Percentiles rank a stretch among this genome's conserved stretches.
phyloP scores from a whole-genome alignment of 2,888 invertebrate genomes.

The Lasiommata megera region DNA sequence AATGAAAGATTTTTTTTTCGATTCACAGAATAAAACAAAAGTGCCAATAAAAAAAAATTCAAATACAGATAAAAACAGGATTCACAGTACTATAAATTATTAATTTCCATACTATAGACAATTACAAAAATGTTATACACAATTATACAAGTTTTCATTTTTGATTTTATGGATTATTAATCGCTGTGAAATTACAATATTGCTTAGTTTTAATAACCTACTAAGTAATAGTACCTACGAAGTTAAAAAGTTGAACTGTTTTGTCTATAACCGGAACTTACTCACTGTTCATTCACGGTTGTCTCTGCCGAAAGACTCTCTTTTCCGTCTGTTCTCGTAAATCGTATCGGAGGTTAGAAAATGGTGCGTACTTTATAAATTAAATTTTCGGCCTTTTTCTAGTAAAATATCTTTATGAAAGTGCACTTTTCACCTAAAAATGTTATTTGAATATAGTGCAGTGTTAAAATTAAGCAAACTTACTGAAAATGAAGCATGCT shows the following conservation, averaged over 20 bases:
- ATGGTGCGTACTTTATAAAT: constrained; percentile 71
- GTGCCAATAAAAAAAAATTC: constrained; percentile 5
- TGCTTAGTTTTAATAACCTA: no score
- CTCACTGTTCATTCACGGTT: constrained; percentile 44
- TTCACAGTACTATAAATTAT: no score
- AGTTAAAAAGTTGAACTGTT: neutral
- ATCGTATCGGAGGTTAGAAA: constrained; percentile 76
- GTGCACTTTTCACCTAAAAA: neutral
- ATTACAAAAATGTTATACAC: no score
- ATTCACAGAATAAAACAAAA: constrained; percentile 30
- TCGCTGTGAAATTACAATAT: no score
- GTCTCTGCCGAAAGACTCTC: constrained; percentile 58
- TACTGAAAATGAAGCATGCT: constrained; percentile 34
- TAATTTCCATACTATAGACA: no score
- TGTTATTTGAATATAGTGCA: neutral
- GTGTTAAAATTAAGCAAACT: neutral
- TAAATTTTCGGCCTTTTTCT: constrained; percentile 31
- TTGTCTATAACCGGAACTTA: constrained; percentile 46
- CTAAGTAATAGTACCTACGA: neutral
- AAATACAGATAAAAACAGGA: neutral
- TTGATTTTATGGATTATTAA: neutral
- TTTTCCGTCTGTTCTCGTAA: constrained; percentile 73
- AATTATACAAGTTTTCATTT: no score
- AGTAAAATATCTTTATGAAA: constrained; percentile 4
- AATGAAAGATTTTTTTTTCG: constrained; percentile 41